Conservation (phyloP, 2,797 vertebrate species). For the Parambassis ranga region DNA sequence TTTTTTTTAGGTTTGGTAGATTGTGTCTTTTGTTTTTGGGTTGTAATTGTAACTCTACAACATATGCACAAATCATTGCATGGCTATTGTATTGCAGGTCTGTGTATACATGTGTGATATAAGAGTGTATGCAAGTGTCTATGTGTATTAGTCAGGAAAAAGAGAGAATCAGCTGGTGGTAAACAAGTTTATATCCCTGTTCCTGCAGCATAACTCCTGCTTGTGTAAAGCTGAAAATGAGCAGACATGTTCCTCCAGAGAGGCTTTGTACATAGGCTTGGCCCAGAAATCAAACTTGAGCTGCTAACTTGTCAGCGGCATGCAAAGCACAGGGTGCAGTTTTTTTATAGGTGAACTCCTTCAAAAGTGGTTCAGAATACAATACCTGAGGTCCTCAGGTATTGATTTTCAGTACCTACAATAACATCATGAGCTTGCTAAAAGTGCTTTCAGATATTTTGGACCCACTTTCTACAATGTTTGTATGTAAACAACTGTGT, state of each 20-base stretch:
- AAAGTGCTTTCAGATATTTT: not conserved
- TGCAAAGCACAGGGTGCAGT: not conserved
- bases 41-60: no score
- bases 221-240: constrained; percentile 17
- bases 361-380: not conserved
- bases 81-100: not conserved
- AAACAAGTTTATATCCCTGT: constrained; percentile 32
- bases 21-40: no score
- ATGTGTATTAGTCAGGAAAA: not conserved
- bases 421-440: not conserved
- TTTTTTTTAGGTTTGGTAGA: no score
- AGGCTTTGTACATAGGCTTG: constrained; percentile 23
- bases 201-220: constrained; percentile 9
- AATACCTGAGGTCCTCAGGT: not conserved
- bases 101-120: not conserved
- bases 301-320: constrained; percentile 1
- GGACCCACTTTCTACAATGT: not conserved
- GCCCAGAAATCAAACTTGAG: constrained; percentile 32
- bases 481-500: no score
- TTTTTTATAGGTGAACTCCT: not conserved
- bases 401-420: not conserved
- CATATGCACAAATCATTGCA: no score
- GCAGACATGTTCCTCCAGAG: constrained; percentile 27
- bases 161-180: not conserved
- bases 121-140: not conserved